phyloP scores from a whole-genome alignment of 2,888 invertebrate genomes.

The Phyllotreta cruciferae region DNA sequence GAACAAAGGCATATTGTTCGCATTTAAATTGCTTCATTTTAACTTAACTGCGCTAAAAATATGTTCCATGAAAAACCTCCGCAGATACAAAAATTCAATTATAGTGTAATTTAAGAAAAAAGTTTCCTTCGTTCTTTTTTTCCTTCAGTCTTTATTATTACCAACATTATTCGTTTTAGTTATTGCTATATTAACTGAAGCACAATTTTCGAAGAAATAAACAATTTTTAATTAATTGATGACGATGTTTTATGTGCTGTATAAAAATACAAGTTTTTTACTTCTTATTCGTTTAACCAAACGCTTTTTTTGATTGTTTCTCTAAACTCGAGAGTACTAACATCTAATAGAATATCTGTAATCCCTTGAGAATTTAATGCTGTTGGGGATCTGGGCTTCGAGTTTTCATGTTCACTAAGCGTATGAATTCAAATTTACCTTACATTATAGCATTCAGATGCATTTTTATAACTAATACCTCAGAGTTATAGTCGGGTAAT shows the following conservation, averaged over 20 bases:
- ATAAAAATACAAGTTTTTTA: too few relatives aligned
- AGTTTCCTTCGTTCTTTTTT: not conserved
- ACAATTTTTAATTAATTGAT: too few relatives aligned
- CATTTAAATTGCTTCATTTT: slow-evolving; percentile 39
- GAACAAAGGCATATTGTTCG: slow-evolving; percentile 28
- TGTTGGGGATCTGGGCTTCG: slow-evolving; percentile 47
- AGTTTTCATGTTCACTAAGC: slow-evolving; percentile 54
- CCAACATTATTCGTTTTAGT: too few relatives aligned
- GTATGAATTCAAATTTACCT: slow-evolving; percentile 51
- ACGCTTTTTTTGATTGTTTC: too few relatives aligned
- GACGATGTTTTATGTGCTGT: too few relatives aligned
- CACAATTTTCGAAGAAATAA: too few relatives aligned
- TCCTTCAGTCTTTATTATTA: too few relatives aligned
- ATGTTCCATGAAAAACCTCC: slow-evolving; percentile 16
- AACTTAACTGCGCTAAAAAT: slow-evolving; percentile 17
- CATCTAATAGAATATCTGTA: slow-evolving; percentile 51
- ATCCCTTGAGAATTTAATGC: slow-evolving; percentile 51
- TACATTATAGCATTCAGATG: slow-evolving; percentile 51
- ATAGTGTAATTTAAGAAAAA: slow-evolving; percentile 21
- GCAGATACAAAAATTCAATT: slow-evolving; percentile 19
- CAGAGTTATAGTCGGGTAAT: not conserved
- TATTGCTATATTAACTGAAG: too few relatives aligned
- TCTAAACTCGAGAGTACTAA: not conserved
- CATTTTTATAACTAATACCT: slow-evolving; percentile 39
- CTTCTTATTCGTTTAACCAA: too few relatives aligned